Conservation (phyloP, 2,888 invertebrate species). For the Agapetus fuscipes region DNA sequence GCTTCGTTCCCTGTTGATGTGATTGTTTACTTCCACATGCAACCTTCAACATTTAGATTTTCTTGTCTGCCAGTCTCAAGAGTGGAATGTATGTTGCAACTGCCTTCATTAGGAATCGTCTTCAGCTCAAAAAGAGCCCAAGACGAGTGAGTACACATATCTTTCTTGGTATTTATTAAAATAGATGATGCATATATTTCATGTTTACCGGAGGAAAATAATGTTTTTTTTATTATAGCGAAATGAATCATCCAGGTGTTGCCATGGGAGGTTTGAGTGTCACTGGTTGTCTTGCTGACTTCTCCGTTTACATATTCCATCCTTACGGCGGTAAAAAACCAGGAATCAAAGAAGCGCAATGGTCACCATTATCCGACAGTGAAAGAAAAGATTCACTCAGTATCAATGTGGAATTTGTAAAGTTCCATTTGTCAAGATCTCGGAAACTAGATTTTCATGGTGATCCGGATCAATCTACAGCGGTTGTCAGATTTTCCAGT, state of each 20-base stretch:
- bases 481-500: conserved; percentile 90
- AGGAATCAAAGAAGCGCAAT: conserved; percentile 68
- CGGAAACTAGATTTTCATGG: conserved; percentile 76
- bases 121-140: conserved; percentile 88
- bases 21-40: conserved; percentile 97
- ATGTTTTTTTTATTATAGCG: too few relatives aligned
- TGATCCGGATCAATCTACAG: conserved; percentile 63
- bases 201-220: too few relatives aligned
- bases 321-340: conserved; percentile 92
- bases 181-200: too few relatives aligned
- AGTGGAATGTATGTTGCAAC: conserved; percentile 90
- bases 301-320: conserved; percentile 96
- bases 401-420: conserved; percentile 94
- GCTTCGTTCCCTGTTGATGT: conserved; percentile 98
- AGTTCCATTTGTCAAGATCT: conserved; percentile 87
- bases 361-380: conserved; percentile 77
- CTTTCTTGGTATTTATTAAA: too few relatives aligned
- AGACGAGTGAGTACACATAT: conserved; percentile 54
- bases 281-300: conserved; percentile 93
- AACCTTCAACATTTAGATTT: conserved; percentile 93
- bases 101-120: conserved; percentile 95
- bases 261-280: conserved; percentile 84
- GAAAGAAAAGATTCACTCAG: conserved; percentile 93
- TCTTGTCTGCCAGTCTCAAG: conserved; percentile 91
- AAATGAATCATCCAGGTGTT: conserved; percentile 51